Evolutionary conservation across 1,140 invertebrate genomes (phyloP).

Genomic region (Drosophila erecta): DNA sequence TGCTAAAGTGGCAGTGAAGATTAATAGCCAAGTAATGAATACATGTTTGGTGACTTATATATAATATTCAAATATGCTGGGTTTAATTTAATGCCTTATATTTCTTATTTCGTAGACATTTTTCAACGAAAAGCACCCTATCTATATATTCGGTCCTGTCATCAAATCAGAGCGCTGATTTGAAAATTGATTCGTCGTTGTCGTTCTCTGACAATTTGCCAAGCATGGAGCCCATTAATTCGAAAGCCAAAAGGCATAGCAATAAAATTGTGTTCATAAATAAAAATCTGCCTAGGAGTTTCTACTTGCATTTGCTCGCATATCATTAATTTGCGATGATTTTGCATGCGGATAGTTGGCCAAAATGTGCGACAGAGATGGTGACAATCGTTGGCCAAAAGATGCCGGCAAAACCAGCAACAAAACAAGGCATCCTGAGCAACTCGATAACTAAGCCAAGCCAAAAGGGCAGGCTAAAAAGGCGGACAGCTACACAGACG

Average conservation of each 20-base stretch:
- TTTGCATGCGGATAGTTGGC: conserved; percentile 29
- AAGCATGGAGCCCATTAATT: conserved; percentile 83
- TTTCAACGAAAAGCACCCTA: too few relatives aligned
- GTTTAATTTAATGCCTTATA: too few relatives aligned
- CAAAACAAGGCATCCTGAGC: conserved; percentile 22
- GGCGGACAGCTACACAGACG: conserved; percentile 55
- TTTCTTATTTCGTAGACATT: too few relatives aligned
- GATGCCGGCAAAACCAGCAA: conserved; percentile 9
- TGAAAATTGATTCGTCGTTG: conserved; percentile 61
- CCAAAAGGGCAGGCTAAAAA: conserved; percentile 50
- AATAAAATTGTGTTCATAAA: conserved; percentile 55
- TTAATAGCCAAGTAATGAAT: not conserved
- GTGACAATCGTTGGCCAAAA: conserved; percentile 5
- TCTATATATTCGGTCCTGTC: not conserved
- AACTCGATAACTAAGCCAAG: conserved; percentile 50
- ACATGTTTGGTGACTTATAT: too few relatives aligned
- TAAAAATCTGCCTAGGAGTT: conserved; percentile 32
- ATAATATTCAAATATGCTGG: not conserved
- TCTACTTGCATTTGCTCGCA: conserved; percentile 38
- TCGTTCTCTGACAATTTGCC: conserved; percentile 70
- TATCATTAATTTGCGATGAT: conserved; percentile 72
- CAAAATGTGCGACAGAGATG: conserved; percentile 5
- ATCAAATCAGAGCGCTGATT: conserved; percentile 19
- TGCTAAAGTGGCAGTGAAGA: conserved; percentile 1
- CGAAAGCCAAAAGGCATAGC: conserved; percentile 56